A percentile compares a stretch with the other conserved stretches of the same genome.
Evolutionary conservation across 2,113 vertebrate species (phyloP).

Genomic region (Cyphomyrus discorhynchus): DNA sequence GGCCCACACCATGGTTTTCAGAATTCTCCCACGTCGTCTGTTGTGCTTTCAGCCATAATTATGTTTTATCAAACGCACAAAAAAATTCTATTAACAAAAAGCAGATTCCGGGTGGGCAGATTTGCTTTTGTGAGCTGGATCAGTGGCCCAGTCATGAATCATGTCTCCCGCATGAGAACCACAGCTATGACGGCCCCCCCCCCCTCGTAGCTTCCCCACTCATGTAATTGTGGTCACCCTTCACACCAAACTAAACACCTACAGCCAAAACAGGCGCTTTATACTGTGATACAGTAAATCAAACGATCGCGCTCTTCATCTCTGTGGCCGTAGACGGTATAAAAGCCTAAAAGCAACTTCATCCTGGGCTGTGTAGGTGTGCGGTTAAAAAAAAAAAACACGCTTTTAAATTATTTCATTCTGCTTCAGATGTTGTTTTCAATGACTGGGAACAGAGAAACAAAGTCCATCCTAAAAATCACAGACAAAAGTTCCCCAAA

Average conservation of each 20-base stretch:
- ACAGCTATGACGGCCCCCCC: background rate
- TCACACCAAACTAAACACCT: background rate
- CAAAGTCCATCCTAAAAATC: background rate
- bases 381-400: background rate
- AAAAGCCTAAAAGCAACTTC: background rate
- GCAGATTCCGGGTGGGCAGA: background rate
- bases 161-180: background rate
- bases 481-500: background rate
- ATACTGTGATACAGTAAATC: background rate
- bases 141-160: background rate
- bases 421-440: background rate
- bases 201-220: background rate
- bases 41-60: background rate
- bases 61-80: background rate
- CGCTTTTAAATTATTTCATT: background rate
- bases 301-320: background rate
- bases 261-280: background rate
- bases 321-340: background rate
- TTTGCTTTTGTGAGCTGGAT: background rate
- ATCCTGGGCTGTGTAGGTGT: background rate
- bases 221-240: background rate
- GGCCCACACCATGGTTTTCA: background rate
- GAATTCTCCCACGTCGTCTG: background rate
- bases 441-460: background rate
- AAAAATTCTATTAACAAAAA: background rate